Evolutionary conservation across 2,113 vertebrate species (phyloP).

Genomic region (Ovis canadensis): DNA sequence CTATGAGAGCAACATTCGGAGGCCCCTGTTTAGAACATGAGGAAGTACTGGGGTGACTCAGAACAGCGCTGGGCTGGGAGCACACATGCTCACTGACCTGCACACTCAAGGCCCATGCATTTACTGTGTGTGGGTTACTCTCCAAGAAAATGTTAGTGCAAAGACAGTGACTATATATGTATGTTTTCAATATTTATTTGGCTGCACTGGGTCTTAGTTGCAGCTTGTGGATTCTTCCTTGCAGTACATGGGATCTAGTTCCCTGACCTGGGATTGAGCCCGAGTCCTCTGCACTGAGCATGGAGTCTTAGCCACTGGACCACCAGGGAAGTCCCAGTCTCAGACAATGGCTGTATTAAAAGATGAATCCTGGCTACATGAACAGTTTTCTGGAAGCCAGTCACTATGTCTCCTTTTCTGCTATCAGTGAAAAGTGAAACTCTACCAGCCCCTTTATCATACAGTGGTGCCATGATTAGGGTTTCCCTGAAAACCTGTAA

Average conservation of each 20-base stretch:
- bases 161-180: not conserved
- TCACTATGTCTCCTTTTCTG: not conserved
- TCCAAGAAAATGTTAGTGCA: not conserved
- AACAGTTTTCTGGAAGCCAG: not conserved
- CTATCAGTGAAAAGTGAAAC: not conserved
- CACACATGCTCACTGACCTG: not conserved
- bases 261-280: not conserved
- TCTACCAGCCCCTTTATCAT: not conserved
- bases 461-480: rapidly evolving
- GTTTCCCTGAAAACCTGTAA: not conserved
- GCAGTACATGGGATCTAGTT: not conserved
- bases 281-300: not conserved
- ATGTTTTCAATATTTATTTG: not conserved
- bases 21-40: not conserved
- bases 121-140: not conserved
- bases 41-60: not conserved
- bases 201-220: not conserved
- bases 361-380: not conserved
- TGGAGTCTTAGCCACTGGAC: not conserved
- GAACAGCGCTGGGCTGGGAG: not conserved
- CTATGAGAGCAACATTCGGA: not conserved
- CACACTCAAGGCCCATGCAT: not conserved
- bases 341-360: not conserved
- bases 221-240: not conserved
- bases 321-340: not conserved